A percentile compares a stretch with the other conserved stretches of the same genome.
Evolutionary conservation across 2,113 vertebrate genomes (phyloP).

Genomic region (Odobenus rosmarus): DNA sequence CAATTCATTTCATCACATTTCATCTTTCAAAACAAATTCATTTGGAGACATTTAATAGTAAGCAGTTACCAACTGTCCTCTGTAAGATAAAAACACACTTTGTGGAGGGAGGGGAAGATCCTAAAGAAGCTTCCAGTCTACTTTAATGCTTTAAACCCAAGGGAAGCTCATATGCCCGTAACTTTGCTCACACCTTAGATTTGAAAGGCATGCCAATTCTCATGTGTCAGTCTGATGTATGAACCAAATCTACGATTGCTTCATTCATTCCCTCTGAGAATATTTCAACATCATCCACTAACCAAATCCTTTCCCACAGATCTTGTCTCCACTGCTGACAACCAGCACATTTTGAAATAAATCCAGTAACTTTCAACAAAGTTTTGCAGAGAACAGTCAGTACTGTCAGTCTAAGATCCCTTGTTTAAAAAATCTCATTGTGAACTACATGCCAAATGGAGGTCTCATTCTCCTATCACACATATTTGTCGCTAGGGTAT

Average conservation of each 20-base stretch:
- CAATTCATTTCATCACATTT: background rate
- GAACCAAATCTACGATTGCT: background rate
- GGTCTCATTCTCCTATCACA: background rate
- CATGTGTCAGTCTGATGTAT: background rate
- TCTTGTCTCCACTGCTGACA: background rate
- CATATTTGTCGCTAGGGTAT: background rate
- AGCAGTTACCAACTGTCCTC: background rate
- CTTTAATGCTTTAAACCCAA: background rate
- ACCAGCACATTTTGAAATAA: constrained; percentile 22
- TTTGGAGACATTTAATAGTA: background rate
- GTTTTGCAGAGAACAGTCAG: background rate
- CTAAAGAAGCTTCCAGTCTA: background rate
- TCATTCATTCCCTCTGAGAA: background rate
- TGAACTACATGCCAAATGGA: background rate
- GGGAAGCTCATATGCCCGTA: background rate
- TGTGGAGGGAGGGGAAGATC: background rate
- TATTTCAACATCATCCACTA: background rate
- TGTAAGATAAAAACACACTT: background rate
- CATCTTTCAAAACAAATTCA: constrained; percentile 2
- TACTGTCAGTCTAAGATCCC: background rate
- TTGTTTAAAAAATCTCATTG: background rate
- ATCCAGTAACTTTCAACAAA: constrained; percentile 1
- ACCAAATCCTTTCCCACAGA: background rate
- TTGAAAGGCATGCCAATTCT: background rate
- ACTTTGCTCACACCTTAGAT: background rate